These are phyloP conservation scores for Athene cunicularia DNA, from an alignment of 2,113 vertebrate genomes.

Conservation along the genomic window DNA sequence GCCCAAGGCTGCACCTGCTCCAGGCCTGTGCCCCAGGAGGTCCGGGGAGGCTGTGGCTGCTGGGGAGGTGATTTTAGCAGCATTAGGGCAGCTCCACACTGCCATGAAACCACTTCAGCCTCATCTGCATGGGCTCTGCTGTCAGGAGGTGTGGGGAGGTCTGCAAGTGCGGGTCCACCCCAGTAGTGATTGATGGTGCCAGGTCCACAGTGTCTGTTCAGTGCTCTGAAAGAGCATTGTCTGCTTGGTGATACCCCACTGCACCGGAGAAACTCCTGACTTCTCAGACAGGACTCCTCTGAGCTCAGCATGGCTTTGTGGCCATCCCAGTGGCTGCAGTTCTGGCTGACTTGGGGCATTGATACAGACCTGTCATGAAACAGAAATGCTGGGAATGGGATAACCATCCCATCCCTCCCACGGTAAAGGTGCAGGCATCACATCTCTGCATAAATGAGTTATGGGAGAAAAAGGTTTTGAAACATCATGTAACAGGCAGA, in stretches of 20 bases:
- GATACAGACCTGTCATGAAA: neutral
- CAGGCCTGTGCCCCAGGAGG: accelerated
- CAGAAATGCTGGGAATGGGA: neutral
- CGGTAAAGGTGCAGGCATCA: neutral
- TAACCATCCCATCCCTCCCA: neutral
- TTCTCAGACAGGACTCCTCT: neutral
- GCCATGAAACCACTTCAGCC: neutral
- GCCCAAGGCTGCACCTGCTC: neutral
- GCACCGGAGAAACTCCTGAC: neutral
- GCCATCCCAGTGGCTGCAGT: neutral
- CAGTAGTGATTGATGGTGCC: accelerated
- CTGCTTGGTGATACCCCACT: neutral
- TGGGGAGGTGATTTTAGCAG: neutral
- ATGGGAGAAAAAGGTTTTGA: neutral
- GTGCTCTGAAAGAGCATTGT: neutral
- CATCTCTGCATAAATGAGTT: neutral
- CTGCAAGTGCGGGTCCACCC: accelerated
- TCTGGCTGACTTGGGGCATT: neutral
- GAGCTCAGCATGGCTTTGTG: neutral
- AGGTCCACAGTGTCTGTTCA: neutral
- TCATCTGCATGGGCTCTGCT: neutral
- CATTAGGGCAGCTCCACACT: neutral
- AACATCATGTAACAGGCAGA: neutral
- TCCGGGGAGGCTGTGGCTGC: neutral
- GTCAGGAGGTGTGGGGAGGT: no score